Evolutionary conservation across 2,113 vertebrate genomes (phyloP), one percentile per base, ranked within the genome.

Genomic region (Echinops telfairi): DNA sequence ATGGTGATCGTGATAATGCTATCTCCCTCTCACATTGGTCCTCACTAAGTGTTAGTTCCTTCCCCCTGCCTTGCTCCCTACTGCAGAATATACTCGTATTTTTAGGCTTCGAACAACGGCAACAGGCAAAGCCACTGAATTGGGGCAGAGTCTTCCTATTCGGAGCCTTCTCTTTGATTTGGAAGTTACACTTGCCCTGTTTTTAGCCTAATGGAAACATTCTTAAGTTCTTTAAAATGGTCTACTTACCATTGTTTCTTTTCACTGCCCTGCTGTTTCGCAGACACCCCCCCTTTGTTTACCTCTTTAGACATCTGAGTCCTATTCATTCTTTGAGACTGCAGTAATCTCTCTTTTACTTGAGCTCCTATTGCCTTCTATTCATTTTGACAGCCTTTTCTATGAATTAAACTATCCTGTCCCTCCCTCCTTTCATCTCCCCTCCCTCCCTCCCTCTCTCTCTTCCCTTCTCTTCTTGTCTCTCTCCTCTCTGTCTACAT

Each of bases 301-400:
- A 58, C n/a, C 33, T 94, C 23, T 84, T 88, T 88, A 64, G 27
- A 87, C 66, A 31, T 79, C 16, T 38, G 47, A 77, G 25, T 88
- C 33, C 36, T 64, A 6, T 57, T 86, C 78, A 29, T 58, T 70
- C 27, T 91, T 92, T 57, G 80, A 76, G 81, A 83, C 11, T 83
- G 12, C 31, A 83, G 71, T 78, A 25, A 36, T 58, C 58, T 79
- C 29, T 92, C 38, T n/a, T 23, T 47, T 17, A 19, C 33, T 73
- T 38, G 58, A 76, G 83, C 62, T 86, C 15, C 84, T 77, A 38
- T 9, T 88, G 91, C 11, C 27, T 79, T 91, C 71, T 80, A 64
- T 36, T 80, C 71, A 84, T 2, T 57, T 40, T 85, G 8, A 1
- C 15, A 68, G 8, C 27, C 27, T 27, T 88, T 75, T 19, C 75